A percentile compares a stretch with the other conserved stretches of the same genome.
These are phyloP conservation scores for Haemorhous mexicanus DNA, from an alignment of 2,113 vertebrate species.

Conservation along the genomic window DNA sequence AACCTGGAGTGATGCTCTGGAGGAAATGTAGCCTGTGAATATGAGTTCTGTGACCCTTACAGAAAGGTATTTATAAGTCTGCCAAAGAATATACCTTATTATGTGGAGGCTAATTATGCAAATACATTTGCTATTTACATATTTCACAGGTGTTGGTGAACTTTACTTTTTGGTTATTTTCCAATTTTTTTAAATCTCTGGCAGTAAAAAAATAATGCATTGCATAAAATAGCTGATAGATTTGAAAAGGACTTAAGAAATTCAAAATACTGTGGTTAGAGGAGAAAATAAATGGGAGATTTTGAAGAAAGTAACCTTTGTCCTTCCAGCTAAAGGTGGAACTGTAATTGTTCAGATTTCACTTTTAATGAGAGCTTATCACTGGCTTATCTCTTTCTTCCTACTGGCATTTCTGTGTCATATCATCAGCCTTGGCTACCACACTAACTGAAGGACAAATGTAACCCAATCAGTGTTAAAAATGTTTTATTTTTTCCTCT, in stretches of 20 bases:
- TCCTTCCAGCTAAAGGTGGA: background rate
- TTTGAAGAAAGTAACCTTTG: background rate
- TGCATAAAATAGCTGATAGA: background rate
- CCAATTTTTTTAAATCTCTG: background rate
- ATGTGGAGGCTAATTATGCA: background rate
- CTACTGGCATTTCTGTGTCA: constrained; percentile 25
- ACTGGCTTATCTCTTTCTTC: background rate
- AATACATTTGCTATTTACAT: background rate
- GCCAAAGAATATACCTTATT: background rate
- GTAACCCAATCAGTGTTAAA: background rate
- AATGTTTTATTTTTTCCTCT: background rate
- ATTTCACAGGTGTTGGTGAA: background rate
- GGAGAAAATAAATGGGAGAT: background rate
- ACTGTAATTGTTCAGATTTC: background rate
- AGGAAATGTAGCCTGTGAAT: background rate
- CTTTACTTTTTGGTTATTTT: background rate
- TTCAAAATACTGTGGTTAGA: background rate
- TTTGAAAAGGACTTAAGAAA: background rate
- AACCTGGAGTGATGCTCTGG: background rate
- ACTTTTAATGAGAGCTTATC: background rate
- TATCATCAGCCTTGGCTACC: background rate
- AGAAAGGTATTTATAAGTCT: background rate
- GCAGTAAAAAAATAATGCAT: background rate
- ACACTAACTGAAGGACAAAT: background rate
- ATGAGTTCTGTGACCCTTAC: background rate